A percentile compares a stretch with the other conserved stretches of the same genome.
Conservation (phyloP, 1,140 invertebrate species). For the Ostrea edulis region DNA sequence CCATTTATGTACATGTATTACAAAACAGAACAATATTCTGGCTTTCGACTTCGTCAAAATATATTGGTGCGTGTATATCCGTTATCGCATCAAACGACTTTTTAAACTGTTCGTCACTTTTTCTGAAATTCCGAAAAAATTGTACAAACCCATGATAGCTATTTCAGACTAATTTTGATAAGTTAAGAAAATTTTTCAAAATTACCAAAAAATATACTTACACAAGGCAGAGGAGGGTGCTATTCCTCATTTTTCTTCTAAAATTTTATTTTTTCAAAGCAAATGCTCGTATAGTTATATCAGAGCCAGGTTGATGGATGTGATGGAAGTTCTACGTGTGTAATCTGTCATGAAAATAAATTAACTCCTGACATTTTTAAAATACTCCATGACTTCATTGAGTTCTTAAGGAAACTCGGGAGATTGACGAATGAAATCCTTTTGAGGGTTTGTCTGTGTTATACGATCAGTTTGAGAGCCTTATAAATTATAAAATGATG, state of each 20-base stretch:
- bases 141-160: too few relatives aligned
- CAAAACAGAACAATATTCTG: too few relatives aligned
- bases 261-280: not conserved
- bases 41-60: too few relatives aligned
- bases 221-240: not conserved
- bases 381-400: not conserved
- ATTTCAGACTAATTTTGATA: too few relatives aligned
- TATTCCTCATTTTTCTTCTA: not conserved
- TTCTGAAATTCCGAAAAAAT: too few relatives aligned
- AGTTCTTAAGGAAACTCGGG: too few relatives aligned
- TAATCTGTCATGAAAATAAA: slow-evolving; percentile 15
- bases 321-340: not conserved
- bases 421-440: not conserved
- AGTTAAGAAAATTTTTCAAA: too few relatives aligned
- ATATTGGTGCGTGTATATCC: too few relatives aligned
- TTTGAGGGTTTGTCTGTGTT: not conserved
- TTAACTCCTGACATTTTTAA: not conserved
- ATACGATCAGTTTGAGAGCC: not conserved
- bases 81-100: too few relatives aligned
- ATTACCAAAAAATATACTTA: not conserved
- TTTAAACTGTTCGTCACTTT: too few relatives aligned
- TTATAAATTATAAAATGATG: not conserved
- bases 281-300: not conserved
- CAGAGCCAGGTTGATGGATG: not conserved
- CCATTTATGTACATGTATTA: too few relatives aligned